A percentile compares a stretch with the other conserved stretches of the same genome.
Evolutionary conservation across 2,797 vertebrate species (phyloP).

Genomic region (Sylvilagus floridanus): DNA sequence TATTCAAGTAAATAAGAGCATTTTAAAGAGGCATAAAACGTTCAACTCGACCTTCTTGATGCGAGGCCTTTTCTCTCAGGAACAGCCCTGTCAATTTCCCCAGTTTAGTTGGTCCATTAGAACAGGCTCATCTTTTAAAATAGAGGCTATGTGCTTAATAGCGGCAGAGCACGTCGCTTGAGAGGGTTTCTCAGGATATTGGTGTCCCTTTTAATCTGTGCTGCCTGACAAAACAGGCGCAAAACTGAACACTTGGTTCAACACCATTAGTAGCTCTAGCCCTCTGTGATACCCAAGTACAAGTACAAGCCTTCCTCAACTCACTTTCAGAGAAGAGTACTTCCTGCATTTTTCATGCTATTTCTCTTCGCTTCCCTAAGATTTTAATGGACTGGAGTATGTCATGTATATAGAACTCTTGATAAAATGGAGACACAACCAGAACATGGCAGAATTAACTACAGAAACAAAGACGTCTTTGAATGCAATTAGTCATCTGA

Average conservation of each 20-base stretch:
- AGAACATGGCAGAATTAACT: background rate
- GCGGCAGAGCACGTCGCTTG: background rate
- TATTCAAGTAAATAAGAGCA: constrained; percentile 31
- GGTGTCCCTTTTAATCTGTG: constrained; percentile 65
- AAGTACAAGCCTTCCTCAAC: background rate
- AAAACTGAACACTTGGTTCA: constrained; percentile 4
- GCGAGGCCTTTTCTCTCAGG: background rate
- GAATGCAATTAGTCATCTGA: constrained; percentile 50
- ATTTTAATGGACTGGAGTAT: constrained; percentile 69
- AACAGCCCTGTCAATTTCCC: background rate
- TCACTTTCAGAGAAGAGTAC: constrained; percentile 54
- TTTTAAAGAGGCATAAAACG: background rate
- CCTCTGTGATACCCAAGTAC: background rate
- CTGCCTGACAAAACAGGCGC: constrained; percentile 46
- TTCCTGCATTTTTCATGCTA: constrained; percentile 63
- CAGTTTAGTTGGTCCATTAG: background rate
- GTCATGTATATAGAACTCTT: background rate
- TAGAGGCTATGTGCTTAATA: background rate
- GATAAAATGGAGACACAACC: background rate
- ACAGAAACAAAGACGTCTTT: constrained; percentile 19
- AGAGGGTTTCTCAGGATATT: constrained; percentile 23
- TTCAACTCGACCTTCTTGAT: background rate
- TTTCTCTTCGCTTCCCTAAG: constrained; percentile 65
- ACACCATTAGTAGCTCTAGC: constrained; percentile 42
- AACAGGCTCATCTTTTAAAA: constrained; percentile 67